phyloP scores from a whole-genome alignment of 2,113 vertebrate species.

The Clarias gariepinus region DNA sequence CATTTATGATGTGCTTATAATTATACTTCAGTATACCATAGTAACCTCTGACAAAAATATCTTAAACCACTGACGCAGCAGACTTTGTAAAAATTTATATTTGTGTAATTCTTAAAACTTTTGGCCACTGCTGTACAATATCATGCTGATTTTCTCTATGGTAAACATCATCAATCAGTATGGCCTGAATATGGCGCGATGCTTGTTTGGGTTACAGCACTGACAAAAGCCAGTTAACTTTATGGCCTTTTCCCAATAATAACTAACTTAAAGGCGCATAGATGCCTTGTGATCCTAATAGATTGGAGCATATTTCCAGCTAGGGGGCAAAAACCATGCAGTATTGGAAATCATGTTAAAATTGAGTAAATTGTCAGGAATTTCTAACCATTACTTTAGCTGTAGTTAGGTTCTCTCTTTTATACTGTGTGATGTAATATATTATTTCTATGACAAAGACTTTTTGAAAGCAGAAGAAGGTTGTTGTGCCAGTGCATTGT shows the following conservation, averaged over 20 bases:
- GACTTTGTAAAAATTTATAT: too few species aligned
- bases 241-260: slow-evolving; percentile 2
- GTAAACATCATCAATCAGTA: slow-evolving; percentile 1
- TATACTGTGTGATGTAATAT: background rate
- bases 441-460: background rate
- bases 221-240: background rate
- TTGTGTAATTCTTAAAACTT: too few species aligned
- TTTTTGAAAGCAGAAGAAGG: slow-evolving; percentile 20
- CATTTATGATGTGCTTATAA: too few species aligned
- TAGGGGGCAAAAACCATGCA: background rate
- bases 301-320: background rate
- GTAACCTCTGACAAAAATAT: too few species aligned
- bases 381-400: background rate
- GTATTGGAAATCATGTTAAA: background rate
- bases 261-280: slow-evolving; percentile 11
- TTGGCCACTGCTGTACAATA: too few species aligned
- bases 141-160: background rate
- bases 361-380: background rate
- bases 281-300: background rate
- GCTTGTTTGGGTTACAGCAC: background rate
- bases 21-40: too few species aligned
- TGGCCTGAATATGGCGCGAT: background rate
- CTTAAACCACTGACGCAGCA: too few species aligned
- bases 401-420: background rate
- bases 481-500: slow-evolving; percentile 23